A percentile compares a stretch with the other conserved stretches of the same genome.
These are phyloP conservation scores for Coleophora deauratella DNA, from an alignment of 2,888 invertebrate genomes.

Conservation along the genomic window DNA sequence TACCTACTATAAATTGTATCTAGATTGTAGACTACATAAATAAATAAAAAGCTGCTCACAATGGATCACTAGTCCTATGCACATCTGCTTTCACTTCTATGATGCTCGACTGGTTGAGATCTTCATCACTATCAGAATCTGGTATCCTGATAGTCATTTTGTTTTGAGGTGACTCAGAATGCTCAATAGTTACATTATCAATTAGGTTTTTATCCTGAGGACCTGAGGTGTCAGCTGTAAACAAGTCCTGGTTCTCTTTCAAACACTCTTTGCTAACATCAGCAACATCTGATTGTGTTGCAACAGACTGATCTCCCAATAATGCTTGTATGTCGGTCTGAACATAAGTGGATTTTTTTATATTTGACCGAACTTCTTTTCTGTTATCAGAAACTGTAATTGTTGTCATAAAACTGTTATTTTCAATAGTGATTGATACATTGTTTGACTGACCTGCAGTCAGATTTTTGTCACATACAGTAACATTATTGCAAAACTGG, in stretches of 20 bases:
- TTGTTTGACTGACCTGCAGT: conserved; percentile 18
- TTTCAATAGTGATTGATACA: conserved; percentile 40
- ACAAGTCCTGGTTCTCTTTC: conserved; percentile 25
- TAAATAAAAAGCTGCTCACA: conserved; percentile 29
- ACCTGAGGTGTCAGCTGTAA: conserved; percentile 12
- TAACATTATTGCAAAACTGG: conserved; percentile 20
- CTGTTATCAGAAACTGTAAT: conserved; percentile 32
- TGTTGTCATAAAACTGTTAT: conserved; percentile 28
- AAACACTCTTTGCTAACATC: conserved; percentile 1
- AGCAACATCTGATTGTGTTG: background rate
- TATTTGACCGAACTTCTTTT: conserved; percentile 11
- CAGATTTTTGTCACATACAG: conserved; percentile 4
- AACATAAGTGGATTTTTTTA: conserved; percentile 25
- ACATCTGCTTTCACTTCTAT: conserved; percentile 43
- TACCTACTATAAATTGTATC: background rate
- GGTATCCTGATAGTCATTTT: conserved; percentile 32
- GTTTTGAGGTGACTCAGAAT: conserved; percentile 7
- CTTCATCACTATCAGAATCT: conserved; percentile 50
- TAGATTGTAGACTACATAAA: conserved; percentile 2
- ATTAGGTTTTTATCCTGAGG: background rate
- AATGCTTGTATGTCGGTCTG: conserved; percentile 37
- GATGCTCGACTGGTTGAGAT: conserved; percentile 23
- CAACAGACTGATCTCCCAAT: background rate
- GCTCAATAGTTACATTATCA: background rate
- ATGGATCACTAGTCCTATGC: conserved; percentile 36